Base-by-base conservation (phyloP, 2,113 vertebrate genomes). In the Caranx melampygus region DNA sequence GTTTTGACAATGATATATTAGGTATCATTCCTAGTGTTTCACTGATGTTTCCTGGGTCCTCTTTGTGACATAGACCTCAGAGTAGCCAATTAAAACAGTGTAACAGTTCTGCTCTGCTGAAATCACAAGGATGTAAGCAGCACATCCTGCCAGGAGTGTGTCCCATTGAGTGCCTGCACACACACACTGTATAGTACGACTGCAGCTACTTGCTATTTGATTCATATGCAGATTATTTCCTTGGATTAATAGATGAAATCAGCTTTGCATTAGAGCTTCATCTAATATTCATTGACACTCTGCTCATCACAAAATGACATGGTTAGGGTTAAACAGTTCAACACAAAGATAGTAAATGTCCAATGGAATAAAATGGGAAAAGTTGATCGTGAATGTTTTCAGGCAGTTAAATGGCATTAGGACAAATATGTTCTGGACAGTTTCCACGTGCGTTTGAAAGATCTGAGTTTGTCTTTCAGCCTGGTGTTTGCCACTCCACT, bases 401-500 rank as follows among this genome's bases (percentile, higher is more conserved):
- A 15, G 13, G 1, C 26, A 70, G 2, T 31, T 15, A 4, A 51
- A 6, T 67, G 40, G 40, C 1, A 8, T 33, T 60, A 49, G 60
- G 60, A 63, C 31, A 31, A 60, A 14, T 2, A 34, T 12, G 47
- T 7, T 62, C 62, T 79, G 40, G 44, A 47, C 31, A 52, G 42
- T 31, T 5, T 6, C 21, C 8, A 2, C 34, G 51, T 18, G 11
- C 18, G 45, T 49, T 44, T 82, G 33, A 72, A 3, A 33, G 13
- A 14, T 26, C 3, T 55, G 15, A 16, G 3, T 83, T 51, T 82
- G 71, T 86, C 90, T 85, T 89, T 55, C 78, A 99, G 98, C 82
- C 93, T 99, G 82, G 97, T 99, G 58, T 99, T 99, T 81, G 98
- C 98, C 51, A 99, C 98, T 3, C 98, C 98, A 1, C 88, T 99